A percentile compares a stretch with the other conserved stretches of the same genome.
Evolutionary conservation across 2,888 invertebrate genomes (phyloP).

Genomic region (Stictocephala bisonia): DNA sequence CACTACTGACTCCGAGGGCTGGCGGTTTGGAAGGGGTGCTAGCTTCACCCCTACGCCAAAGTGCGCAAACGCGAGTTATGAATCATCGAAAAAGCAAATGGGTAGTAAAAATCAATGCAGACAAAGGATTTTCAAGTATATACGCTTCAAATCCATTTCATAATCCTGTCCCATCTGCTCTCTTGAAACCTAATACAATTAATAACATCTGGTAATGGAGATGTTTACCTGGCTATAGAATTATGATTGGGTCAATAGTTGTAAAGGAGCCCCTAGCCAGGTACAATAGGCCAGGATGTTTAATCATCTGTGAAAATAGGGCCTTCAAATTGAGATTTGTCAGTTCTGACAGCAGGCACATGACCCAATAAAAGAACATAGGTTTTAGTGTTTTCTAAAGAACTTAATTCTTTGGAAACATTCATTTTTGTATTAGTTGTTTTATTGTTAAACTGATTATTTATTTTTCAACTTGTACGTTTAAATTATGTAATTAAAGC

Average conservation of each 20-base stretch:
- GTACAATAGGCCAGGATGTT: slow-evolving; percentile 30
- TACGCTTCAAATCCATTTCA: slow-evolving; percentile 13
- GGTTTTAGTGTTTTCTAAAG: too few relatives aligned
- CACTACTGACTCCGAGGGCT: slow-evolving; percentile 31
- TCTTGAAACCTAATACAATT: slow-evolving; percentile 30
- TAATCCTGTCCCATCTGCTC: slow-evolving; percentile 29
- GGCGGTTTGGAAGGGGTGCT: slow-evolving; percentile 22
- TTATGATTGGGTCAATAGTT: slow-evolving; percentile 28
- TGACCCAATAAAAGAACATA: too few relatives aligned
- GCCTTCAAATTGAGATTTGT: slow-evolving; percentile 5
- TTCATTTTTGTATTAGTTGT: too few relatives aligned
- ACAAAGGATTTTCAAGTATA: slow-evolving; percentile 24
- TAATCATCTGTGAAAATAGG: slow-evolving; percentile 14
- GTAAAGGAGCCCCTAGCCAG: slow-evolving; percentile 28
- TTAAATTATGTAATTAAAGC: too few relatives aligned
- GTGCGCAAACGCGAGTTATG: slow-evolving; percentile 31
- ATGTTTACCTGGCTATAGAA: slow-evolving; percentile 39
- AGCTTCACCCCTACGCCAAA: slow-evolving; percentile 30
- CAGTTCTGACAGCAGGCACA: slow-evolving; percentile 37
- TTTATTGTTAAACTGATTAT: too few relatives aligned
- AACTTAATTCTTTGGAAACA: too few relatives aligned
- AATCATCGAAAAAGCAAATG: slow-evolving; percentile 30
- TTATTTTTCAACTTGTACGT: too few relatives aligned
- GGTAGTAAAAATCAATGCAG: slow-evolving; percentile 26
- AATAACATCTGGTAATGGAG: slow-evolving; percentile 21